A percentile compares a stretch with the other conserved stretches of the same genome.
Conservation (phyloP, 2,797 vertebrate species). For the Poeciliopsis turneri region DNA sequence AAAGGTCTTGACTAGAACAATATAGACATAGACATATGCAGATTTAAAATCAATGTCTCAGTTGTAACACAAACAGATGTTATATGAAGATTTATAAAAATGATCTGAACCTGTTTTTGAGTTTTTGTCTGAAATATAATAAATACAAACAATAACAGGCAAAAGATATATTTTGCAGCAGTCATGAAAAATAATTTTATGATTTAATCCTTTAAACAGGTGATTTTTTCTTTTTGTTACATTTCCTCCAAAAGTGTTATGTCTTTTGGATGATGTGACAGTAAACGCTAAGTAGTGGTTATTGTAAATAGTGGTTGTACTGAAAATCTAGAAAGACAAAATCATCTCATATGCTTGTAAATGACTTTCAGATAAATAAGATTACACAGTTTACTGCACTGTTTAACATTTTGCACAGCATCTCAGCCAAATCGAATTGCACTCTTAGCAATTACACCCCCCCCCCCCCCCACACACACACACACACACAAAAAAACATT, state of each 20-base stretch:
- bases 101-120: no score
- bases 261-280: background rate
- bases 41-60: background rate
- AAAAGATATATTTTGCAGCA: background rate
- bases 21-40: no score
- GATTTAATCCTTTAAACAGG: background rate
- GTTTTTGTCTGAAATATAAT: no score
- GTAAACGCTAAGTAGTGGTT: background rate
- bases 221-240: background rate
- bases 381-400: background rate
- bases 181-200: background rate
- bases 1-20: background rate
- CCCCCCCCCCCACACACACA: no score
- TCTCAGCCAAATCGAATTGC: background rate
- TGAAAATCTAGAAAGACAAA: background rate
- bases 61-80: background rate
- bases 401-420: background rate
- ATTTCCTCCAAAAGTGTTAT: background rate
- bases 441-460: background rate
- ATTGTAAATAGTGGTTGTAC: background rate
- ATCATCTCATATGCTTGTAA: background rate
- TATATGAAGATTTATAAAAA: background rate
- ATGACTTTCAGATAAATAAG: background rate
- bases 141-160: no score
- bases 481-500: no score